These are phyloP conservation scores for Acanthis flammea DNA, from an alignment of 2,797 vertebrate species.

Conservation along the genomic window DNA sequence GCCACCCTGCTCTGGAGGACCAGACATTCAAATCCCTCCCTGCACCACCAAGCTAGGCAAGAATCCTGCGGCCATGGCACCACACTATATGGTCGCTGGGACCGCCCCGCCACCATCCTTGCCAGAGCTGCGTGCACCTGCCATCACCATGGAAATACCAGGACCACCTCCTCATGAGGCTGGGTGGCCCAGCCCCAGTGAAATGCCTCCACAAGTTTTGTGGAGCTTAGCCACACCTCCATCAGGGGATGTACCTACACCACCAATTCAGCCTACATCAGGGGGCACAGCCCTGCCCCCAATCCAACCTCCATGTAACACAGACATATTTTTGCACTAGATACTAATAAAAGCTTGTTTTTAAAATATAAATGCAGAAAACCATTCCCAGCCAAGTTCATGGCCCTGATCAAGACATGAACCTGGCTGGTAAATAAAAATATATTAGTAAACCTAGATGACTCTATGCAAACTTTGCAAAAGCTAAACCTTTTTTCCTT, in stretches of 20 bases:
- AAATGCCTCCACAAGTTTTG: neutral
- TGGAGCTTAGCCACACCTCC: neutral
- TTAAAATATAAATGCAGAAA: too few species aligned
- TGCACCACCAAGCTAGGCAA: neutral
- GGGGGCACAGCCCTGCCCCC: neutral
- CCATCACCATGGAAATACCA: neutral
- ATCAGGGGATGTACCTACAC: neutral
- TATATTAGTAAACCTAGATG: neutral
- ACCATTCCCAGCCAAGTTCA: neutral
- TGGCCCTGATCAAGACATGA: neutral
- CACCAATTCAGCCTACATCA: neutral
- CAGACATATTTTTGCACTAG: neutral
- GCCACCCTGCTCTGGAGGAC: neutral
- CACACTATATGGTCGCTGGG: neutral
- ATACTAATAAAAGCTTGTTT: too few species aligned
- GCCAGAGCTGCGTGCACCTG: neutral
- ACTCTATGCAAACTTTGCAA: neutral
- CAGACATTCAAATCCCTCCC: neutral
- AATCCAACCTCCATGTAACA: neutral
- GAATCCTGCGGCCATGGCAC: neutral
- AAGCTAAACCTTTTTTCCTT: neutral
- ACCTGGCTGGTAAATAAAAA: neutral
- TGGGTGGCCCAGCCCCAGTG: neutral
- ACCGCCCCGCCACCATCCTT: neutral
- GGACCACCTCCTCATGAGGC: neutral